Evolutionary conservation across 2,888 invertebrate species (phyloP).

Genomic region (Blastobasis adustella): DNA sequence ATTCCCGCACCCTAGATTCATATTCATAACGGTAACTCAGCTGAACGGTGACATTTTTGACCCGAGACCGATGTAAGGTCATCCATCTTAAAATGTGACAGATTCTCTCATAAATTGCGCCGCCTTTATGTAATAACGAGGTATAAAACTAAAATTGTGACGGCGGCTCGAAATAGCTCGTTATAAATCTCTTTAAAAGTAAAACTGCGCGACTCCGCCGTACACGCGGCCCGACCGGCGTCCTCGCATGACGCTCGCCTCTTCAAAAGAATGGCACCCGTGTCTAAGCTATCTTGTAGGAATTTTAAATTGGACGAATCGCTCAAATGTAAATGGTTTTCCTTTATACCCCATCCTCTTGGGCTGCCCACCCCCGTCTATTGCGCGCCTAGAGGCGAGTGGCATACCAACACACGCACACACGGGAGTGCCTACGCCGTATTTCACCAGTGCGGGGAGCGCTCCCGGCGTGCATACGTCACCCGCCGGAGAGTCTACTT

Average conservation of each 20-base stretch:
- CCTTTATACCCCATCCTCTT: constrained; percentile 74
- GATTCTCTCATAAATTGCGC: constrained; percentile 26
- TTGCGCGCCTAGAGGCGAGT: constrained; percentile 73
- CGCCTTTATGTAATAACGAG: constrained; percentile 2
- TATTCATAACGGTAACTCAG: constrained; percentile 66
- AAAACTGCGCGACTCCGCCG: constrained; percentile 34
- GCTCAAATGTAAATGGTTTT: constrained; percentile 77
- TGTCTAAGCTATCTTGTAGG: constrained; percentile 75
- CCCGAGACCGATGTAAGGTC: constrained; percentile 39
- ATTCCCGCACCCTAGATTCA: constrained; percentile 68
- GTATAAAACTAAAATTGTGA: not conserved
- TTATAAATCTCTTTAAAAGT: constrained; percentile 41
- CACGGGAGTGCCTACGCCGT: constrained; percentile 63
- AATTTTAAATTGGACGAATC: constrained; percentile 77
- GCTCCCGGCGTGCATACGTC: constrained; percentile 59
- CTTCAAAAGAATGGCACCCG: constrained; percentile 73
- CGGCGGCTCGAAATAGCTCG: constrained; percentile 15
- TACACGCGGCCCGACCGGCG: constrained; percentile 40
- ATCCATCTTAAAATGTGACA: constrained; percentile 31
- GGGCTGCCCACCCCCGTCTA: constrained; percentile 69
- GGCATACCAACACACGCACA: constrained; percentile 70
- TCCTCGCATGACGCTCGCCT: constrained; percentile 59
- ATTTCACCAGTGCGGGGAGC: constrained; percentile 54
- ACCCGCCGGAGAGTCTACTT: constrained; percentile 39
- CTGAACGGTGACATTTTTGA: constrained; percentile 46